A percentile compares a stretch with the other conserved stretches of the same genome.
phyloP scores from a whole-genome alignment of 2,113 vertebrate genomes.

The Gobiocypris rarus region DNA sequence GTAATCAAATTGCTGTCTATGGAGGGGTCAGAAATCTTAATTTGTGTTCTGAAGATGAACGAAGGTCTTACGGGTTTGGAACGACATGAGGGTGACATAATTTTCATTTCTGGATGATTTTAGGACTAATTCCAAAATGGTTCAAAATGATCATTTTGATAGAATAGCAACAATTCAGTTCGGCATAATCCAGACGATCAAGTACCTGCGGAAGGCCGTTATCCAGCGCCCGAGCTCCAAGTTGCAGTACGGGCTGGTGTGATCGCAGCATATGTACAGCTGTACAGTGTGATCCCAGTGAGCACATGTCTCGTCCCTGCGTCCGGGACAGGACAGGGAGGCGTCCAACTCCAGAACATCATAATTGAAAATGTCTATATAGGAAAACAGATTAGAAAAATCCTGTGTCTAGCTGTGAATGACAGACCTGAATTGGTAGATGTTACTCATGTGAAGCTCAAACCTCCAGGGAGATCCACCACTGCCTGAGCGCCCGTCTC shows the following conservation, averaged over 20 bases:
- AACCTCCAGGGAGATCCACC: constrained; percentile 72
- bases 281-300: constrained; percentile 82
- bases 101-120: no score
- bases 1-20: no score
- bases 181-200: no score
- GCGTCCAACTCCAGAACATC: constrained; percentile 74
- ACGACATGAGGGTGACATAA: no score
- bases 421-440: neutral
- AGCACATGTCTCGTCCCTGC: constrained; percentile 74
- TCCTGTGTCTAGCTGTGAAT: neutral
- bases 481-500: constrained; percentile 70
- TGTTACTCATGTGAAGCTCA: neutral
- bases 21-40: no score
- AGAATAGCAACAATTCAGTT: neutral
- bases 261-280: constrained; percentile 76
- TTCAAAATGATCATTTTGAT: neutral
- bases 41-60: no score
- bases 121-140: neutral
- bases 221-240: constrained; percentile 81
- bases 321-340: constrained; percentile 75
- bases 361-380: constrained; percentile 62
- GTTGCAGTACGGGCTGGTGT: constrained; percentile 65
- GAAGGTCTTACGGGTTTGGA: no score
- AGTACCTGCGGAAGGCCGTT: constrained; percentile 79
- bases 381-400: neutral